These are phyloP conservation scores for Acholoe squamosa DNA, from an alignment of 2,888 invertebrate genomes.

Conservation along the genomic window DNA sequence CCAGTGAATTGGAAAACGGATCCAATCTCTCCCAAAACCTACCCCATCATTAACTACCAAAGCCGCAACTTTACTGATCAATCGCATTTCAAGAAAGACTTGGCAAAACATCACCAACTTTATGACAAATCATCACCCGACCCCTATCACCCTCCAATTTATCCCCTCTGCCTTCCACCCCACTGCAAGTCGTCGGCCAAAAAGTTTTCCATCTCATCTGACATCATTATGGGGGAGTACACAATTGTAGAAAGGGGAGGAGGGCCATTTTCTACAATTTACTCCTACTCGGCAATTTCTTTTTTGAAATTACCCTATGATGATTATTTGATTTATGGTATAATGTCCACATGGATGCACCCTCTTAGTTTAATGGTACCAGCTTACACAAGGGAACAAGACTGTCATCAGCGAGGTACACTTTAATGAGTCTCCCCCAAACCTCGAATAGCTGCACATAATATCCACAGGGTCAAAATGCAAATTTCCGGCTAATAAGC, in stretches of 20 bases:
- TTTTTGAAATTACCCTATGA: constrained; percentile 34
- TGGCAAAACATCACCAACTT: not conserved
- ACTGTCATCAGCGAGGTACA: constrained; percentile 1
- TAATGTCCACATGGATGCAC: constrained; percentile 27
- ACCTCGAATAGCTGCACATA: not conserved
- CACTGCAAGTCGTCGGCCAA: not conserved
- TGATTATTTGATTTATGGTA: constrained; percentile 49
- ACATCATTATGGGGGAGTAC: constrained; percentile 45
- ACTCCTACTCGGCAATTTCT: constrained; percentile 42
- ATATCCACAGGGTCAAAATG: constrained; percentile 33
- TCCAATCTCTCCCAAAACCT: not conserved
- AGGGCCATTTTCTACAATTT: constrained; percentile 45
- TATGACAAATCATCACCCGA: not conserved
- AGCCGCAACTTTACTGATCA: constrained; percentile 26
- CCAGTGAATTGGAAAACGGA: not conserved
- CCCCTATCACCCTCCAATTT: constrained; percentile 34
- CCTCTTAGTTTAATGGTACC: not conserved
- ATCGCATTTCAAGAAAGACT: not conserved
- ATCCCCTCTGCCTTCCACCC: constrained; percentile 15
- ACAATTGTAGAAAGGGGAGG: constrained; percentile 3
- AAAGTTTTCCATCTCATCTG: constrained; percentile 48
- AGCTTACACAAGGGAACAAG: not conserved
- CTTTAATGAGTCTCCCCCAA: not conserved
- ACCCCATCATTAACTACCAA: not conserved
- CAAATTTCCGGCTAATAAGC: constrained; percentile 1